Conservation (phyloP, 2,888 invertebrate genomes). For the Epinotia demarniana region DNA sequence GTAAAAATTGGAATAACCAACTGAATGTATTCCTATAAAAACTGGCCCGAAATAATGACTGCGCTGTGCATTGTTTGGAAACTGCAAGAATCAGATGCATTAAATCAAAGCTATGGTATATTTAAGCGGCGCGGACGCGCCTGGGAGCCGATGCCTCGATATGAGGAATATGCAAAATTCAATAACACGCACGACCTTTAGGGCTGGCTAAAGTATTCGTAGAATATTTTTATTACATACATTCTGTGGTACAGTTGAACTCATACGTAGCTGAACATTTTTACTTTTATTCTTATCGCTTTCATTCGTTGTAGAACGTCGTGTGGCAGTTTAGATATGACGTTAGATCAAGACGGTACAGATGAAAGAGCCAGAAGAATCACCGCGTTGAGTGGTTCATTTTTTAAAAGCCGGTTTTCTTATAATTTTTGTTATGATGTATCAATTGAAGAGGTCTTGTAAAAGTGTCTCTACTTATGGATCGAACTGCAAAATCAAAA, state of each 20-base stretch:
- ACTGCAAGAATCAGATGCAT: slow-evolving; percentile 37
- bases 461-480: no score
- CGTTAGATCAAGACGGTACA: no score
- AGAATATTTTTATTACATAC: not conserved
- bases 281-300: no score
- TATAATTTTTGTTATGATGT: no score
- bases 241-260: not conserved
- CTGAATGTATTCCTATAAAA: not conserved
- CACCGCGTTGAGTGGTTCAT: no score
- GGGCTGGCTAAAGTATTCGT: slow-evolving; percentile 47
- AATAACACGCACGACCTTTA: slow-evolving; percentile 66
- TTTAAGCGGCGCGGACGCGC: slow-evolving; percentile 55
- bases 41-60: not conserved
- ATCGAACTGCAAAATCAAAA: no score
- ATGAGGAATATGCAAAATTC: slow-evolving; percentile 75
- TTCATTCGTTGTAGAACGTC: no score
- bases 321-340: no score
- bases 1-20: not conserved
- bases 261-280: no score
- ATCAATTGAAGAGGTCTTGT: no score
- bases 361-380: no score
- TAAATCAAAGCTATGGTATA: slow-evolving; percentile 46
- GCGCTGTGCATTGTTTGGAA: slow-evolving; percentile 13
- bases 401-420: no score
- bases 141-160: slow-evolving; percentile 63